Base-by-base conservation (phyloP, 1,140 invertebrate genomes). In the Penaeus indicus region DNA sequence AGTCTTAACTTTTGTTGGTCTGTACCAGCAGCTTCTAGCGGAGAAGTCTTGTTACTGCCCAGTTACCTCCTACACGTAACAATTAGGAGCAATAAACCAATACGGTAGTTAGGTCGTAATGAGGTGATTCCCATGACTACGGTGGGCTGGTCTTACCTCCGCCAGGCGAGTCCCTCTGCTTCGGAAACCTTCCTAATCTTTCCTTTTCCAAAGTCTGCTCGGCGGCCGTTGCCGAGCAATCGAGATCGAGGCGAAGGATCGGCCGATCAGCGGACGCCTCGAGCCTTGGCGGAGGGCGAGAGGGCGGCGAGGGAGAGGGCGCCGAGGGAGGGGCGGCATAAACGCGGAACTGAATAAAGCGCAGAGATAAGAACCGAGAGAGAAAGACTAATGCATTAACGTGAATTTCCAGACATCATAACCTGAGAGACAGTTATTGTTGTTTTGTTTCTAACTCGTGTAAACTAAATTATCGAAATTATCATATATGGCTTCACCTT, bases 41-140 rank as follows among this genome's bases (percentile, higher is more conserved):
- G 47, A 54, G 47, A 54, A 54, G 47, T 54, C 47, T 78, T 21
- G 38, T 19, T 18, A 78, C 22, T 38, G 38, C 75, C 16, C 75
- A 22, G 19, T 42, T 47, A 78, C 75, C 75, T 47, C 64, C 61
- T 72, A 64, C 83, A 54, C 83, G 83, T 84, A 84, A 84, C 83
- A 84, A 84, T 84, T 84, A 84, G 83, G 83, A 84, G 83, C 69
- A 84, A 84, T 84, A 84, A 84, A 84, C 83, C 83, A 84, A 84
- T 84, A 84, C 83, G 67, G 83, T 47, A 84, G 83, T 67, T 60
- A 84, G 60, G 60, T 32, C 11, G 83, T 84, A 84, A 84, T 84
- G 83, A 84, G 83, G 83, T 25, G 64, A 72, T 84, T 84, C 83
- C 83, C 83, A 84, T 84, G 83, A 84, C 83, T 54, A 63, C 83